Base-by-base conservation (phyloP, 2,113 vertebrate genomes). In the Cyrtonyx montezumae region DNA sequence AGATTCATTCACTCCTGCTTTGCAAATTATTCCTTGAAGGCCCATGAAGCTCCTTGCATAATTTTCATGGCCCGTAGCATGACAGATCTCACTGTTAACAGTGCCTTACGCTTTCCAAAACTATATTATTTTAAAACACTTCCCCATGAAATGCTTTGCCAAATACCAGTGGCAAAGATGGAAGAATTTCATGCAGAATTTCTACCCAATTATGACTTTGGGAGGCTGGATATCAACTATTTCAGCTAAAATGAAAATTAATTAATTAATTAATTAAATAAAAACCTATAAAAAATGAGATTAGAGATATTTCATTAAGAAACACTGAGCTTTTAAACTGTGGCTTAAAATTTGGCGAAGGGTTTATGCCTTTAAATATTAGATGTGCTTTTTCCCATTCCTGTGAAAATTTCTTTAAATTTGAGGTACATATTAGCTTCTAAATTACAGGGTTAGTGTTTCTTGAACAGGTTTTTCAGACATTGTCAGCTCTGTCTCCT, bases 11-110 rank as follows among this genome's bases (percentile, higher is more conserved):
- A 28, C 28, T 1, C 1, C 30, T 19, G 28, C 66, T 94, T 87
- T 91, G 70, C 8, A 78, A 84, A 87, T 87, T 89, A 87, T 75
- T 84, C 84, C 87, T 71, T 84, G 90, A 94, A 91, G 74, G 34
- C 78, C 69, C 36, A 21, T 84, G 92, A 91, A 92, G 56, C 34
- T 87, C 74, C 90, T 81, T 89, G 81, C 63, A 91, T 84, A 92
- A 92, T 92, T 92, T 91, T 91, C 70, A 75, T 2, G 4, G 81
- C 56, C 74, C 43, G 13, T 46, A 46, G 30, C 51, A 84, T 37
- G 84, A 75, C 78, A 89, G 66, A 91, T 87, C 84, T 92, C 46
- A 81, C 46, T 28, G 37, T 89, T 84, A 92, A 58, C 36, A 69
- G 51, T 51, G n/a, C 45, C 51, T 56, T 45, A 65, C 49, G 46